Percentiles rank a stretch among this genome's conserved stretches.
These are phyloP conservation scores for Calypte anna DNA, from an alignment of 2,113 vertebrate genomes.

Conservation along the genomic window DNA sequence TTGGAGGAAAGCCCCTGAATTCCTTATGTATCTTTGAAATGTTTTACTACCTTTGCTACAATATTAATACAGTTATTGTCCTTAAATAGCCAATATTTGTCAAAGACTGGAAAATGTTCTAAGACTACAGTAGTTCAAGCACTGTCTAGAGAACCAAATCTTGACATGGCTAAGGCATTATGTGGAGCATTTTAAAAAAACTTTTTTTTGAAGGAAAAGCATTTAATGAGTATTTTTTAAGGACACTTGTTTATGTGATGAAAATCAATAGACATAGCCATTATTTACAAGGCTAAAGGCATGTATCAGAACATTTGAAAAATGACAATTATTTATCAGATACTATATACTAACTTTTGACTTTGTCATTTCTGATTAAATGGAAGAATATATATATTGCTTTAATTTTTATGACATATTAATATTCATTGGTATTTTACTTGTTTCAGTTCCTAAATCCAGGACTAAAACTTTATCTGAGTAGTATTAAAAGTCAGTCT, in stretches of 20 bases:
- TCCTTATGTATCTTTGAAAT: neutral
- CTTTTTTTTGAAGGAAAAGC: neutral
- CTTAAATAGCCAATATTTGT: neutral
- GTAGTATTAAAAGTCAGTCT: neutral
- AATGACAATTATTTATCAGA: neutral
- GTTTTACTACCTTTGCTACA: neutral
- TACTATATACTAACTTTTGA: neutral
- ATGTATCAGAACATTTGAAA: neutral
- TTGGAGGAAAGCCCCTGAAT: neutral
- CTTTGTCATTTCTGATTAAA: neutral
- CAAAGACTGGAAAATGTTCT: neutral
- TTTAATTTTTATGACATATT: neutral
- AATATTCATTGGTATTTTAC: neutral
- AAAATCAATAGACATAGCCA: neutral
- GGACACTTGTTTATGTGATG: neutral
- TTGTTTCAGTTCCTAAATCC: neutral
- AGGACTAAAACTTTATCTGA: neutral
- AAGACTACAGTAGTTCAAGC: neutral
- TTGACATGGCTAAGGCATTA: neutral
- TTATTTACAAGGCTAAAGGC: neutral
- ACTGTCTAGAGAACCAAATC: neutral
- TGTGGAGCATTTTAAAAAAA: neutral
- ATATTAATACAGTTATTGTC: neutral
- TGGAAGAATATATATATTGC: neutral
- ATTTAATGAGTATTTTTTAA: neutral